Conservation (phyloP, 1,140 invertebrate species). For the Drosophila persimilis region DNA sequence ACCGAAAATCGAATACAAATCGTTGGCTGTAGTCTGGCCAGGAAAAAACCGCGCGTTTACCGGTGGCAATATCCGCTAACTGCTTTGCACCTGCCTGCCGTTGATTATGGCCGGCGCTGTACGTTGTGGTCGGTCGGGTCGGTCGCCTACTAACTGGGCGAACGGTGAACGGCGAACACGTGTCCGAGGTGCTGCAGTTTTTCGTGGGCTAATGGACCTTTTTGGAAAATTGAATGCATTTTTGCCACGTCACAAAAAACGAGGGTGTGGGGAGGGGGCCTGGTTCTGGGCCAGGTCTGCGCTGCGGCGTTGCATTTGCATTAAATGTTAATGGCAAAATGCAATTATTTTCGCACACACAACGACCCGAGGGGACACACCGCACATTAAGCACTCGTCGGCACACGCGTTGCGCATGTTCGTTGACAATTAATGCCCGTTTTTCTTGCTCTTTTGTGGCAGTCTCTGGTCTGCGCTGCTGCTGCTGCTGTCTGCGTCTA, state of each 20-base stretch:
- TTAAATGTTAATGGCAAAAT: conserved; percentile 55
- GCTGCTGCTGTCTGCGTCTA: conserved; percentile 49
- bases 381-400: conserved; percentile 10
- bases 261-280: neutral
- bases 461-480: neutral
- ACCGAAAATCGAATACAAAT: too few relatives aligned
- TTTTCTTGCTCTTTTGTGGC: conserved; percentile 17
- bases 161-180: conserved; percentile 8
- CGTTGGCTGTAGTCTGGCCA: neutral
- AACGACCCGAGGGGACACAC: conserved; percentile 22
- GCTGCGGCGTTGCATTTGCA: conserved; percentile 37
- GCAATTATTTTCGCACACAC: conserved; percentile 69
- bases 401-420: conserved; percentile 61
- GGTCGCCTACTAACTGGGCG: neutral
- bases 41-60: neutral
- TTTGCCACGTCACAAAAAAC: neutral
- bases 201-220: conserved; percentile 39
- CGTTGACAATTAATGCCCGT: conserved; percentile 72
- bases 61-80: too few relatives aligned
- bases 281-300: neutral
- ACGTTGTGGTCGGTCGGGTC: neutral
- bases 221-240: conserved; percentile 4
- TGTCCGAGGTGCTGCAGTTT: conserved; percentile 12
- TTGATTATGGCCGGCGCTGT: neutral
- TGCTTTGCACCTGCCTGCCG: conserved; percentile 5